Base-by-base conservation (phyloP, 64 coral and sea anemone genomes). In the Montipora efflorescens region DNA sequence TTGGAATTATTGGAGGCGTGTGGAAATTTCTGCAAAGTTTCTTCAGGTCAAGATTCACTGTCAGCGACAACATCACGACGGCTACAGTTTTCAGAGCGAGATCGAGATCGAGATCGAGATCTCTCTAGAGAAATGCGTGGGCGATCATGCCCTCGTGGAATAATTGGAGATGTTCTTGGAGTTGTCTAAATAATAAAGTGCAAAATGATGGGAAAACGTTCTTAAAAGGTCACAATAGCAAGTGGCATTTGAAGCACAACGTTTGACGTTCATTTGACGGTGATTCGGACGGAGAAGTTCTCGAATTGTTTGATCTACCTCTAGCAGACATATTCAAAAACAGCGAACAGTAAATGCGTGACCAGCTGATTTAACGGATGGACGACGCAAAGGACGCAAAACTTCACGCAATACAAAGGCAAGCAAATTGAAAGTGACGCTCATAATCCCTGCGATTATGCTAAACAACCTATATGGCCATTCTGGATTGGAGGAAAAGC, bases 151-250 rank as follows among this genome's bases (percentile, higher is more conserved):
- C 5, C 75, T 77, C 46, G 75, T 46, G 44, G 75, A 77, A 77
- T 43, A 47, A 77, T 47, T 45, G 75, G 28, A 77, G 75, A 0
- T 77, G 75, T 45, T 77, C 14, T 21, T 48, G 75, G 28, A 77
- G 75, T 77, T 77, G 28, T 77, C 75, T 77, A 77, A 77, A 77
- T 16, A 44, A 11, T 75, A 8, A 75, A 75, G 59, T 64, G 59
- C 59, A 64, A 64, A 64, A 64, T 64, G 59, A 64, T 64, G 59
- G 59, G 59, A 18, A 64, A 64, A 64, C 13, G 0, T 64, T 10
- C 52, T 7, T 57, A 5, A 57, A 57, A 64, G 59, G 3, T 64
- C 59, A 11, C 59, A 64, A 64, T 15, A 15, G 59, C 59, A 11
- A 64, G 59, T 64, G 59, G 59, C 13, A 64, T 64, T 64, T 64